Base-by-base conservation (phyloP, 2,797 vertebrate species). In the Premnoplex brunnescens region DNA sequence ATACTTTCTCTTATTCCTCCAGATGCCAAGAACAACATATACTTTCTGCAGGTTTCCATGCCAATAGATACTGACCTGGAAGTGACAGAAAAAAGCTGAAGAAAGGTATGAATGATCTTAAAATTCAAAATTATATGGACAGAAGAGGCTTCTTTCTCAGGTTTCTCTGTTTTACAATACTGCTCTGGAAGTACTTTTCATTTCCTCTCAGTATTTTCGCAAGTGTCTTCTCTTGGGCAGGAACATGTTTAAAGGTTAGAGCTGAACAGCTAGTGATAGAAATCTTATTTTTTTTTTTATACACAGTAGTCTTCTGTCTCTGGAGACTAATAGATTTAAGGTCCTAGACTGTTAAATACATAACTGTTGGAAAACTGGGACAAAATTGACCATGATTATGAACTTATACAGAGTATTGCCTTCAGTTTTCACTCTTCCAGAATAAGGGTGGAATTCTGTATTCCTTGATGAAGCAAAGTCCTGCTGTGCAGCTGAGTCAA, bases 401-500 rank as follows among this genome's bases (percentile, higher is more conserved):
- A 78, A 75, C 7, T 91, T 78, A 28, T 7, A 20, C 7, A 34
- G 32, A 77, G 9, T 8, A 39, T 88, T 85, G 85, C 64, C 59
- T 77, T 93, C n/a, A 62, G 21, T 84, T 87, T 91, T 91, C n/a
- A 44, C 21, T 90, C 22, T 82, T 92, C 23, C 44, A 85, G 43
- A 63, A 39, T 43, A 68, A 34, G n/a, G 49, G 39, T 63, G 76
- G 64, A 67, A 92, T 92, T 93, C 62, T 44, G 30, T n/a, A 54
- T 84, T 94, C 43, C 76, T 83, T 88, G 79, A 71, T 90, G 14
- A 64, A 72, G 91, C 32, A 24, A 85, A 92, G 51, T 85, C 76
- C 44, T 63, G 55, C 92, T 85, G 46, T 82, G 88, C 77, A 89
- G 80, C 56, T 64, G 52, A 93, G 85, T 91, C 85, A 93, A 72